A percentile compares a stretch with the other conserved stretches of the same genome.
These are phyloP conservation scores for Congeria kusceri DNA, from an alignment of 2,888 invertebrate genomes.

Conservation along the genomic window DNA sequence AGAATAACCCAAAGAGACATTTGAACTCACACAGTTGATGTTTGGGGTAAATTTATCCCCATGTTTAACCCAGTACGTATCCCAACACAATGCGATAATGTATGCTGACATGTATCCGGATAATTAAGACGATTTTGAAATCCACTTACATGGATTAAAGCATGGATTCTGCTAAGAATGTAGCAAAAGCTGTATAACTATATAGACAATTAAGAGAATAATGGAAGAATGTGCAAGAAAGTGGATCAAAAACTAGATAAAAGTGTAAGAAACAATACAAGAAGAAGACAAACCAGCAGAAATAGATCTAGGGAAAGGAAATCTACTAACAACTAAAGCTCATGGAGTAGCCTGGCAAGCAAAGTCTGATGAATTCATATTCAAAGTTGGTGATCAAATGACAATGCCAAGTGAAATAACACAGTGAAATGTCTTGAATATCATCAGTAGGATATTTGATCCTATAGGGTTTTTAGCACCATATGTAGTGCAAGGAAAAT, in stretches of 20 bases:
- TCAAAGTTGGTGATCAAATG: no score
- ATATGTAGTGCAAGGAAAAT: slow-evolving; percentile 45
- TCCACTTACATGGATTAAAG: slow-evolving; percentile 65
- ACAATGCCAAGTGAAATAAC: slow-evolving; percentile 37
- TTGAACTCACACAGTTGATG: slow-evolving; percentile 22
- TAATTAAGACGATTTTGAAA: slow-evolving; percentile 52
- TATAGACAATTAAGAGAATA: slow-evolving; percentile 12
- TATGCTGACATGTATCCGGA: slow-evolving; percentile 28
- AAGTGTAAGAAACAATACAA: slow-evolving; percentile 40
- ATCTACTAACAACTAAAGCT: slow-evolving; percentile 50
- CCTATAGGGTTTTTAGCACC: slow-evolving; percentile 75
- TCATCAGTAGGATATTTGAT: slow-evolving; percentile 74
- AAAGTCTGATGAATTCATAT: slow-evolving; percentile 43
- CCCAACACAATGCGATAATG: slow-evolving; percentile 13
- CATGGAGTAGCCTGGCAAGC: slow-evolving; percentile 54
- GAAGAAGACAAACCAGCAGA: slow-evolving; percentile 27
- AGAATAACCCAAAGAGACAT: slow-evolving; percentile 1
- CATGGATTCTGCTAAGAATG: slow-evolving; percentile 30
- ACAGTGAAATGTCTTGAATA: slow-evolving; percentile 65
- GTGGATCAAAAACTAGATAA: slow-evolving; percentile 47
- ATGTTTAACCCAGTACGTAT: slow-evolving; percentile 20
- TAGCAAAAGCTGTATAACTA: slow-evolving; percentile 11
- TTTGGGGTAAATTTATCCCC: slow-evolving; percentile 32
- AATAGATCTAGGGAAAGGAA: slow-evolving; percentile 32
- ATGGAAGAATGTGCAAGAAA: slow-evolving; percentile 37